Percentiles rank a stretch among this genome's conserved stretches.
phyloP scores from a whole-genome alignment of 2,888 invertebrate species.

The Cataglyphis cursor region DNA sequence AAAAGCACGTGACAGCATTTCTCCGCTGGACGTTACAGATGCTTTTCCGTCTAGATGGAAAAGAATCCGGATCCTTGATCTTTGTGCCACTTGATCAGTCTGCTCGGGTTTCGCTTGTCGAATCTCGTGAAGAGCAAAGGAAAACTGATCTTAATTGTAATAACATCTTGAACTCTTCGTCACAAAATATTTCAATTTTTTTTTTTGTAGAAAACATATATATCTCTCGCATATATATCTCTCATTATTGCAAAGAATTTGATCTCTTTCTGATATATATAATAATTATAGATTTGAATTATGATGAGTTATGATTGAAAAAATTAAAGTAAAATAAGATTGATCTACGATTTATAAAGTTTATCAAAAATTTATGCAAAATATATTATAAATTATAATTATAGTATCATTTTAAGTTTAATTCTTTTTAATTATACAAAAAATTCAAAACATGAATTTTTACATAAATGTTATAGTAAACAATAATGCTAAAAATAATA shows the following conservation, averaged over 20 bases:
- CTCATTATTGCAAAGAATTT: background rate
- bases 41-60: constrained; percentile 2
- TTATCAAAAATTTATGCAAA: background rate
- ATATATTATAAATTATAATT: constrained; percentile 25
- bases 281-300: constrained; percentile 2
- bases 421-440: background rate
- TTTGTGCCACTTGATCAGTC: background rate
- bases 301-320: background rate
- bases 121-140: background rate
- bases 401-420: background rate
- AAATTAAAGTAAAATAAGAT: background rate
- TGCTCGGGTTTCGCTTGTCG: background rate
- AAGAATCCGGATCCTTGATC: constrained; percentile 8
- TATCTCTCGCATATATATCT: background rate
- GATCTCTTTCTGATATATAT: background rate
- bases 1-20: constrained; percentile 44
- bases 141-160: background rate
- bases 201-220: background rate
- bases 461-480: background rate
- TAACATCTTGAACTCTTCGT: background rate
- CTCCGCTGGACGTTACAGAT: background rate
- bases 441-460: background rate
- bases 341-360: background rate
- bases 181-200: background rate
- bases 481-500: background rate